These are phyloP conservation scores for Limosa lapponica DNA, from an alignment of 2,797 vertebrate species.

Conservation along the genomic window DNA sequence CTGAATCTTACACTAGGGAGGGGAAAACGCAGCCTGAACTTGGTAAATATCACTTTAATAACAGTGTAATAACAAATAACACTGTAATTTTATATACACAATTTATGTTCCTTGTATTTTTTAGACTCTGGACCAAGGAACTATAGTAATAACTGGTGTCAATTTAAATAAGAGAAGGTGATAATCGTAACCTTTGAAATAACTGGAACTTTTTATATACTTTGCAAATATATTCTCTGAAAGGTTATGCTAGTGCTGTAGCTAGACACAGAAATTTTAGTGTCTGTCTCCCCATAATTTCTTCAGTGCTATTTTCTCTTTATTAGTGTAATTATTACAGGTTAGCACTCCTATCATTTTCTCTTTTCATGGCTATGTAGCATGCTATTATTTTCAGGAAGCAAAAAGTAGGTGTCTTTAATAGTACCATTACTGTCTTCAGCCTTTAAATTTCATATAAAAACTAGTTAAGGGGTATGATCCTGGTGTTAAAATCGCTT, in stretches of 20 bases:
- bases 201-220: conserved; percentile 57
- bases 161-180: conserved; percentile 55
- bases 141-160: conserved; percentile 39
- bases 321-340: conserved; percentile 72
- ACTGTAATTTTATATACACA: conserved; percentile 12
- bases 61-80: conserved; percentile 29
- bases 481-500: conserved; percentile 18
- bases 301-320: conserved; percentile 56
- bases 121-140: background rate
- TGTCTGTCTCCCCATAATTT: conserved; percentile 43
- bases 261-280: conserved; percentile 56
- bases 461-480: conserved; percentile 57
- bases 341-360: conserved; percentile 63
- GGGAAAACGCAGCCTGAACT: background rate
- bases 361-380: conserved; percentile 39
- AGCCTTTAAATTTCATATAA: conserved; percentile 63
- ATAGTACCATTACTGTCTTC: conserved; percentile 55
- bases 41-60: conserved; percentile 38
- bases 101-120: conserved; percentile 7
- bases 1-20: background rate
- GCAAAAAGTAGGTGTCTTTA: conserved; percentile 62
- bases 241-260: conserved; percentile 49
- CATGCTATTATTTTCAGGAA: conserved; percentile 55
- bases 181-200: conserved; percentile 62
- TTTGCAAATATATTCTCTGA: conserved; percentile 49